Percentiles rank a stretch among this genome's conserved stretches.
Evolutionary conservation across 2,888 invertebrate species (phyloP).

Genomic region (Listrodromus nycthemerus): DNA sequence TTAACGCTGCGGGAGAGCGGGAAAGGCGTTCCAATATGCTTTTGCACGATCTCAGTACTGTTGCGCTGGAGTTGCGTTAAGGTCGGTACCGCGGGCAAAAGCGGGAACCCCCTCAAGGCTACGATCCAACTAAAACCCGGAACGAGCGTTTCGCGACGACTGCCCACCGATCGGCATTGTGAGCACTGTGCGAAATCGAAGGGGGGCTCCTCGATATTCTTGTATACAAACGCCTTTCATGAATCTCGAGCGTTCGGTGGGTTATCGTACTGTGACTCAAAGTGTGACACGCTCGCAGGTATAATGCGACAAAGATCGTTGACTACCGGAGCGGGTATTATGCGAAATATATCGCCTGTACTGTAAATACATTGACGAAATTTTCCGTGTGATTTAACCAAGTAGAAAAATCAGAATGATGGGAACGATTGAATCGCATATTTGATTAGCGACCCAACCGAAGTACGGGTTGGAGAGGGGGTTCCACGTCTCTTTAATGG

Average conservation of each 20-base stretch:
- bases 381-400: background rate
- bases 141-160: background rate
- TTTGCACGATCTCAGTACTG: conserved; percentile 32
- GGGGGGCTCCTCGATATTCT: conserved; percentile 19
- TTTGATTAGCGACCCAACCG: background rate
- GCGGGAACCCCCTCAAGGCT: conserved; percentile 16
- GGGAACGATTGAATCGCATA: background rate
- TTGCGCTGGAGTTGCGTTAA: conserved; percentile 11
- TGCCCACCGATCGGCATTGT: conserved; percentile 34
- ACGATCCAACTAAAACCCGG: conserved; percentile 16
- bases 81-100: background rate
- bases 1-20: conserved; percentile 70
- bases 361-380: background rate
- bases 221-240: conserved; percentile 8
- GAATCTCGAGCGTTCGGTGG: conserved; percentile 9
- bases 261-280: conserved; percentile 7
- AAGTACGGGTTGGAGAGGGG: background rate
- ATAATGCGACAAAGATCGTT: conserved; percentile 10
- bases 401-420: background rate
- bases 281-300: conserved; percentile 21
- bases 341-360: conserved; percentile 20
- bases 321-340: conserved; percentile 21
- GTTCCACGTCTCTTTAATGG: background rate
- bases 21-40: conserved; percentile 39
- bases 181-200: background rate